phyloP scores from a whole-genome alignment of 2,113 vertebrate genomes.

The Notothenia rossii region DNA sequence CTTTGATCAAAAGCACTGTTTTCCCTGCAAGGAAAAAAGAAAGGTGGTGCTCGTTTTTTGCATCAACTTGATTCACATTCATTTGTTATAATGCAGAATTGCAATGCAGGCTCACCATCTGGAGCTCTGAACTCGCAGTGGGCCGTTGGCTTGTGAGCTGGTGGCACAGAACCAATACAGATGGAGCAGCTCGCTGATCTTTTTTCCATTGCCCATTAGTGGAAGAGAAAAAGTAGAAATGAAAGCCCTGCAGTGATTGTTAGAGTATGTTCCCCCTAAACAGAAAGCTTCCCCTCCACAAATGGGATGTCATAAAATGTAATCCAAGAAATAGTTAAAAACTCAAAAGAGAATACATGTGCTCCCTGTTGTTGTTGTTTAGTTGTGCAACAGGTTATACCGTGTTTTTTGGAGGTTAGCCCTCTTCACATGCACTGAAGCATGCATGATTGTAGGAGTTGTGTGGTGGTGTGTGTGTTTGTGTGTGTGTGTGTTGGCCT shows the following conservation, averaged over 20 bases:
- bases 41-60: slow-evolving; percentile 53
- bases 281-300: not conserved
- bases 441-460: slow-evolving; percentile 14
- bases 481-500: slow-evolving; percentile 11
- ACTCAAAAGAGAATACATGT: not conserved
- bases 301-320: slow-evolving; percentile 21
- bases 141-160: slow-evolving; percentile 71
- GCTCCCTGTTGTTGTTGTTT: slow-evolving; percentile 30
- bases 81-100: slow-evolving; percentile 72
- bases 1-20: slow-evolving; percentile 88
- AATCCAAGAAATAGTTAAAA: not conserved
- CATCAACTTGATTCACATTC: slow-evolving; percentile 71
- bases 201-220: slow-evolving; percentile 62
- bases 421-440: slow-evolving; percentile 39
- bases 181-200: slow-evolving; percentile 72
- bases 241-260: slow-evolving; percentile 38
- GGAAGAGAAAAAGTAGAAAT: slow-evolving; percentile 38
- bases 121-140: slow-evolving; percentile 75
- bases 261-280: not conserved
- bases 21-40: slow-evolving; percentile 43
- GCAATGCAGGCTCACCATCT: slow-evolving; percentile 75
- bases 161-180: slow-evolving; percentile 75
- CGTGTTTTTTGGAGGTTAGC: slow-evolving; percentile 12
- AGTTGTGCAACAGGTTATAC: slow-evolving; percentile 58
- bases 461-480: not conserved